Evolutionary conservation across 1,140 invertebrate species (phyloP).

Genomic region (Littorina saxatilis): DNA sequence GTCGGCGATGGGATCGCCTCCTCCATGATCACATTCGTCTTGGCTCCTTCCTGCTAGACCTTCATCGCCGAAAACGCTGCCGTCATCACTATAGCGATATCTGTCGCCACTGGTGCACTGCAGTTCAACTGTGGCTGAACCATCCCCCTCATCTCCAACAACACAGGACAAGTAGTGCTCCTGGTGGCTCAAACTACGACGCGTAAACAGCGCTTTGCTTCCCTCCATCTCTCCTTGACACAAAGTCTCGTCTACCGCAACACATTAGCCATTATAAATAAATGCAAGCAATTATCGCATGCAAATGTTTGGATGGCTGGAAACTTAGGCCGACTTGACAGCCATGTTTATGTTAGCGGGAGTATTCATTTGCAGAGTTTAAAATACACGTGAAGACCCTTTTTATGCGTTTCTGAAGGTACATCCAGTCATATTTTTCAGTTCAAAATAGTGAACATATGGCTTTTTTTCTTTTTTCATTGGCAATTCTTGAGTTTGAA

Average conservation of each 20-base stretch:
- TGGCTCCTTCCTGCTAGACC: neutral
- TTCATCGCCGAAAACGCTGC: slow-evolving; percentile 8
- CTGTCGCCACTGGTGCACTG: neutral
- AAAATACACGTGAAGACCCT: too few relatives aligned
- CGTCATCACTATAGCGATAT: slow-evolving; percentile 1
- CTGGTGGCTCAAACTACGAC: neutral
- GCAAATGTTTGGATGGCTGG: too few relatives aligned
- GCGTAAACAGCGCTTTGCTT: neutral
- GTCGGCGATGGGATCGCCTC: neutral
- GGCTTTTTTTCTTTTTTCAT: too few relatives aligned
- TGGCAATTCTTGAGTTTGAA: too few relatives aligned
- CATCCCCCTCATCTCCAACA: neutral
- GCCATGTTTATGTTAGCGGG: neutral
- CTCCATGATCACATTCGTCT: too few relatives aligned
- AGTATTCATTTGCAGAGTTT: neutral
- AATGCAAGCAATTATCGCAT: slow-evolving; percentile 1
- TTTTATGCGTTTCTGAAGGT: too few relatives aligned
- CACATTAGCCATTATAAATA: neutral
- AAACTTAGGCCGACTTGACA: too few relatives aligned
- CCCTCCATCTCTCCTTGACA: slow-evolving; percentile 4
- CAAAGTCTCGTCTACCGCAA: neutral
- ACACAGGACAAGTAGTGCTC: neutral
- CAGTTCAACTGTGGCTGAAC: neutral
- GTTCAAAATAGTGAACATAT: too few relatives aligned
- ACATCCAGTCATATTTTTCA: too few relatives aligned